A percentile compares a stretch with the other conserved stretches of the same genome.
phyloP scores from a whole-genome alignment of 92 coral and sea anemone species.

The Diadumene lineata region DNA sequence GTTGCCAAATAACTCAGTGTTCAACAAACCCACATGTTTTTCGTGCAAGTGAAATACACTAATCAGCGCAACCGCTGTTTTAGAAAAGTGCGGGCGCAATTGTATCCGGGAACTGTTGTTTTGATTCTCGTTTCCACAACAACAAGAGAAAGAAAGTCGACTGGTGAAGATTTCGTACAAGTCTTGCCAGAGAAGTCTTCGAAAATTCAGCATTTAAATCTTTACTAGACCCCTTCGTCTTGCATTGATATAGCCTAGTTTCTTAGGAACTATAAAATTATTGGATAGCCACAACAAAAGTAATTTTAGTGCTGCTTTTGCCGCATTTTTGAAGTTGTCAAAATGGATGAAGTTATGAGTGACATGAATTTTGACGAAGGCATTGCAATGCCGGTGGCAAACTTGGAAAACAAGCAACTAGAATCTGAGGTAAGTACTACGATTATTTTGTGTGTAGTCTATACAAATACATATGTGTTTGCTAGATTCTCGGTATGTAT shows the following conservation, averaged over 20 bases:
- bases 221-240: not conserved
- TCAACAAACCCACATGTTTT: slow-evolving; percentile 21
- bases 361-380: slow-evolving; percentile 97
- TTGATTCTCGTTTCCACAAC: slow-evolving; percentile 77
- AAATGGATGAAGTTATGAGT: slow-evolving; percentile 88
- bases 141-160: slow-evolving; percentile 39
- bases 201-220: not conserved
- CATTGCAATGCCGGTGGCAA: slow-evolving; percentile 98
- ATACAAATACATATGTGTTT: not conserved
- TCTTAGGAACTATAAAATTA: not conserved
- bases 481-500: too few species aligned
- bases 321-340: slow-evolving; percentile 12
- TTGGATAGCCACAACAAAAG: not conserved
- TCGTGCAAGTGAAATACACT: slow-evolving; percentile 5
- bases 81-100: slow-evolving; percentile 23
- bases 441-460: not conserved
- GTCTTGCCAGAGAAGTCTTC: not conserved
- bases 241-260: not conserved
- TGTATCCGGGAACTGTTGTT: slow-evolving; percentile 47
- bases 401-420: slow-evolving; percentile 78
- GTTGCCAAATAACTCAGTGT: not conserved
- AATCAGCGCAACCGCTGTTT: slow-evolving; percentile 26
- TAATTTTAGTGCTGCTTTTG: not conserved
- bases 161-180: too few species aligned
- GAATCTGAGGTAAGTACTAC: slow-evolving; percentile 74